Evolutionary conservation across 2,797 vertebrate genomes (phyloP), one percentile per base, ranked within the genome.

Genomic region (Rhinoraja longicauda): DNA sequence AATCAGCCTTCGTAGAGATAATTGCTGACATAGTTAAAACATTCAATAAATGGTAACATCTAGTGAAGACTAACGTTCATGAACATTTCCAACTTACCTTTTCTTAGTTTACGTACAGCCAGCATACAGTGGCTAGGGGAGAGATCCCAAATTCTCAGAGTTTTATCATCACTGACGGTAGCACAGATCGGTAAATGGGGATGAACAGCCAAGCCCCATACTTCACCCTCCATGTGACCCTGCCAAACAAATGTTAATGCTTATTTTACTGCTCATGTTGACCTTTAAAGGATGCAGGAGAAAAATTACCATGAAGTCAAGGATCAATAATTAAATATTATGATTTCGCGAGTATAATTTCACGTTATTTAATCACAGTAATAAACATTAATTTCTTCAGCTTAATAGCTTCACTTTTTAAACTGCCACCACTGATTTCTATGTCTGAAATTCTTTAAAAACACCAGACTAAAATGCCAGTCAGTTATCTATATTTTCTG

Each of bases 211-310:
- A 99, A 96, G 95, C 99, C 99, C 98, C 98, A 99, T 93, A 99
- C 99, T 95, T 99, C 99, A 94, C 99, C 98, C 95, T 99, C 98
- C 99, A 99, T 99, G 95, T 99, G 99, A 96, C 99, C 99, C 99
- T 99, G 95, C 64, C 94, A 73, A 93, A 86, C 86, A 92, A 93
- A 94, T 92, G 21, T 93, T 26, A 2, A 62, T 0, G 6, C 24
- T 73, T 73, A 21, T 72, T 72, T 72, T 72, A 73, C 73, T 73
- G 21, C 19, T 73, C 70, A 94, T 94, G 1, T 5, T 36, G 75
- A 93, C 90, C 24, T 77, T 8, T 0, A 93, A 94, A 81, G 3
- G 88, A 93, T 10, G 93, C 0, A 93, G 36, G 81, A 81, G 82
- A 53, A 72, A 62, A 36, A 21, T 79, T 32, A 82, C 93, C n/a